Evolutionary conservation across 2,113 vertebrate genomes (phyloP).

Genomic region (Urocitellus parryii): DNA sequence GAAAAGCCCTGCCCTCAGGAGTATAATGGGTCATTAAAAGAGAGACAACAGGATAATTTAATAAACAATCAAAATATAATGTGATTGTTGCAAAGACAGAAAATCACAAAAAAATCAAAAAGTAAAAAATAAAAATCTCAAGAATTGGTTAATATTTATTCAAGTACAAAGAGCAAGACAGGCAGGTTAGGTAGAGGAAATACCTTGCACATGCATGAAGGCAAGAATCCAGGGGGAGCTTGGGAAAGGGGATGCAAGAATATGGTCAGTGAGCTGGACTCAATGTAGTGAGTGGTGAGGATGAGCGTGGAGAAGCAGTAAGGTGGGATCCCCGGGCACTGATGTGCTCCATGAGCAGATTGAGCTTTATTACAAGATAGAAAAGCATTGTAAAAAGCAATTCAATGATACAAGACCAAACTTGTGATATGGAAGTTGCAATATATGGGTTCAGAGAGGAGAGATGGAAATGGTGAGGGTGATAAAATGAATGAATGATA

Average conservation of each 20-base stretch:
- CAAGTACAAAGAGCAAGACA: neutral
- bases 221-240: neutral
- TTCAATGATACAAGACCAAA: neutral
- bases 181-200: neutral
- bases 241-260: neutral
- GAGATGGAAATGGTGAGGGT: neutral
- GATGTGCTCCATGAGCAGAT: rapidly evolving
- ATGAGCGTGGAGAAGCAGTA: rapidly evolving
- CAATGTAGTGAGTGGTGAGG: rapidly evolving
- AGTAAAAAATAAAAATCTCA: neutral
- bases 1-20: no score
- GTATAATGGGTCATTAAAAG: rapidly evolving
- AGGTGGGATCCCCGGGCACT: rapidly evolving
- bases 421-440: neutral
- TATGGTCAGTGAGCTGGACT: neutral
- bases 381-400: neutral
- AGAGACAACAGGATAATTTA: no score
- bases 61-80: neutral
- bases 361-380: neutral
- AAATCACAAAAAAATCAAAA: neutral
- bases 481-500: neutral
- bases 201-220: neutral
- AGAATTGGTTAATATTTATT: neutral
- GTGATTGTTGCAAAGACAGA: neutral
- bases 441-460: neutral